Percentiles rank a stretch among this genome's conserved stretches.
Conservation (phyloP, 2,888 invertebrate species). For the Leptogaster cylindrica region DNA sequence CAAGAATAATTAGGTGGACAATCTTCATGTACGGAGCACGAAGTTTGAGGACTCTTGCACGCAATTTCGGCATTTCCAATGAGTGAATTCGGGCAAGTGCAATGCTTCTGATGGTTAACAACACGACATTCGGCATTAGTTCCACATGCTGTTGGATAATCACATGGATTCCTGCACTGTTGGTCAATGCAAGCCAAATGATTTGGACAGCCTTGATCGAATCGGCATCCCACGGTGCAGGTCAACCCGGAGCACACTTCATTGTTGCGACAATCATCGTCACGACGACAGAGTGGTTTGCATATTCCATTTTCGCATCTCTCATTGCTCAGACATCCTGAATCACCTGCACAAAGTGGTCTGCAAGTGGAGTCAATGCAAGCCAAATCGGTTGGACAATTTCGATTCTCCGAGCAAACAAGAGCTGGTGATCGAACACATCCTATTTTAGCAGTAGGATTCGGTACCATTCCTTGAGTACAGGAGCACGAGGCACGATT, state of each 20-base stretch:
- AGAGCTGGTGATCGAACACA: conserved; percentile 81
- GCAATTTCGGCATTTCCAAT: conserved; percentile 76
- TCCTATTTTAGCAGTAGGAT: conserved; percentile 86
- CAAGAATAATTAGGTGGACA: conserved; percentile 77
- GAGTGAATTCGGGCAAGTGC: conserved; percentile 74
- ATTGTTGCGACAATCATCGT: conserved; percentile 85
- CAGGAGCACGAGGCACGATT: conserved; percentile 85
- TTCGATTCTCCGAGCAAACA: conserved; percentile 77
- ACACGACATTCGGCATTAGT: conserved; percentile 79
- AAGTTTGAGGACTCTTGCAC: conserved; percentile 72
- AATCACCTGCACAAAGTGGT: conserved; percentile 77
- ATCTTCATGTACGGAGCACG: conserved; percentile 71
- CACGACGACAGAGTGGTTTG: conserved; percentile 81
- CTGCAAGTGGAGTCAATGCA: conserved; percentile 79
- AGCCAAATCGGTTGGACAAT: conserved; percentile 73
- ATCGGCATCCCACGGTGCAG: conserved; percentile 81
- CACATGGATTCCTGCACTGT: conserved; percentile 80
- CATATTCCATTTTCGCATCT: conserved; percentile 73
- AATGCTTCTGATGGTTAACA: conserved; percentile 74
- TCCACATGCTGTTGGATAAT: conserved; percentile 79
- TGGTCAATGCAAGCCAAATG: conserved; percentile 78
- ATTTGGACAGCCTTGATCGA: conserved; percentile 76
- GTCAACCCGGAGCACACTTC: conserved; percentile 85
- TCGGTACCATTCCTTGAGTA: conserved; percentile 78
- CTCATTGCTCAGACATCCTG: conserved; percentile 83